Conservation (phyloP, 2,797 vertebrate species). For the Pantherophis alleghaniensis region DNA sequence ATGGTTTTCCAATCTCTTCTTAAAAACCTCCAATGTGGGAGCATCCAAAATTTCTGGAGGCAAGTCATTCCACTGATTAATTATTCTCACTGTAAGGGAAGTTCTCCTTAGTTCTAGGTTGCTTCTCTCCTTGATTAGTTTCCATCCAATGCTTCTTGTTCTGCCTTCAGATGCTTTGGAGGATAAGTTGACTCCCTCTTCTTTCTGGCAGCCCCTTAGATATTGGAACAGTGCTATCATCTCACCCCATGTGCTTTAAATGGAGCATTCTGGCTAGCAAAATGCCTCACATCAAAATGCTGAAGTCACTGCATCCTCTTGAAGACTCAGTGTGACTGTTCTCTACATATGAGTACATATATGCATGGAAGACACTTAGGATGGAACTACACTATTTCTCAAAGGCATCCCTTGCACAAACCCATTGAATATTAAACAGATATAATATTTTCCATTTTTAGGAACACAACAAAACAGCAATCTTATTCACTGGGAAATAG, state of each 20-base stretch:
- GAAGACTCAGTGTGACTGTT: not conserved
- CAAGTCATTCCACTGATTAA: not conserved
- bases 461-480: conserved; percentile 19
- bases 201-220: not conserved
- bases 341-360: not conserved
- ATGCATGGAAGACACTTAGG: not conserved
- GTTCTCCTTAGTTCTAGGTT: not conserved
- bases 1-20: not conserved
- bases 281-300: not conserved
- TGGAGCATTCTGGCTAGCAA: not conserved
- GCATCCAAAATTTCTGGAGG: not conserved
- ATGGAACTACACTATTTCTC: not conserved
- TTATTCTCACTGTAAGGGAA: not conserved
- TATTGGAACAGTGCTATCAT: not conserved
- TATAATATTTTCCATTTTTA: not conserved
- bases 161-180: not conserved
- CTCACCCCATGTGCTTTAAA: not conserved
- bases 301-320: not conserved
- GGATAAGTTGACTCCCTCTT: not conserved
- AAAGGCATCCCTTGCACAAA: not conserved
- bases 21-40: not conserved
- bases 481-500: not conserved
- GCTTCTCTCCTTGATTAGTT: not conserved
- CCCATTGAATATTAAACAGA: not conserved
- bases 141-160: not conserved